These are phyloP conservation scores for Oreochromis mossambicus DNA, from an alignment of 2,797 vertebrate species.

Conservation along the genomic window DNA sequence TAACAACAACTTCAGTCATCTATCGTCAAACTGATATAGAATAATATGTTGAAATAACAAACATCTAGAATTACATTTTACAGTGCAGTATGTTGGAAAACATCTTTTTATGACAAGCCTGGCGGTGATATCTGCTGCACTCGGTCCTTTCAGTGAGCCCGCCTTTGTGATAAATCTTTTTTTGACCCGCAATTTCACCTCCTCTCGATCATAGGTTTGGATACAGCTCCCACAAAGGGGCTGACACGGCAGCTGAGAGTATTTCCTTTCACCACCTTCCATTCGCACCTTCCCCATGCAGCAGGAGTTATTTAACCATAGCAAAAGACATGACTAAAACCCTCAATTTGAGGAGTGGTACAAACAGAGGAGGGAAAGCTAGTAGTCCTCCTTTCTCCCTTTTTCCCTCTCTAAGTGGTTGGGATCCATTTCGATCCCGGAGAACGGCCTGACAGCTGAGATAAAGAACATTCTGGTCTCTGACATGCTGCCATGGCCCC, in stretches of 20 bases:
- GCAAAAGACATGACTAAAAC: conserved; percentile 24
- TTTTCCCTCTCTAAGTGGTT: conserved; percentile 3
- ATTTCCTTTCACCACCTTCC: neutral
- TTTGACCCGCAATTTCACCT: neutral
- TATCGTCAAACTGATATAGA: too few species aligned
- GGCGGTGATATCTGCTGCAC: neutral
- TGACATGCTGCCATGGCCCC: conserved; percentile 59
- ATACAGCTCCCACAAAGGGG: neutral
- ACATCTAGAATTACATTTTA: too few species aligned
- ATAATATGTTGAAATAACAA: too few species aligned
- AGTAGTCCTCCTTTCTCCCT: neutral
- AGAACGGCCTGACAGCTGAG: conserved; percentile 57
- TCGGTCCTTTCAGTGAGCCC: neutral
- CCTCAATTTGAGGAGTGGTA: neutral
- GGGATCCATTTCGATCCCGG: conserved; percentile 34
- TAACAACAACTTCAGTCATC: too few species aligned
- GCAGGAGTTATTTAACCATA: neutral
- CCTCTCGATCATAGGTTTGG: conserved; percentile 13
- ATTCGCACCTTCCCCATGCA: neutral
- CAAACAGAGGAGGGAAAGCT: neutral
- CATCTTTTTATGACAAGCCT: neutral
- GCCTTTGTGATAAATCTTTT: neutral
- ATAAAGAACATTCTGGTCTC: conserved; percentile 71
- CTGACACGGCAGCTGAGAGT: conserved; percentile 2
- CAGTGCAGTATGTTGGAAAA: neutral